Conservation (phyloP, 2,888 invertebrate species). For the Acleris emargana region DNA sequence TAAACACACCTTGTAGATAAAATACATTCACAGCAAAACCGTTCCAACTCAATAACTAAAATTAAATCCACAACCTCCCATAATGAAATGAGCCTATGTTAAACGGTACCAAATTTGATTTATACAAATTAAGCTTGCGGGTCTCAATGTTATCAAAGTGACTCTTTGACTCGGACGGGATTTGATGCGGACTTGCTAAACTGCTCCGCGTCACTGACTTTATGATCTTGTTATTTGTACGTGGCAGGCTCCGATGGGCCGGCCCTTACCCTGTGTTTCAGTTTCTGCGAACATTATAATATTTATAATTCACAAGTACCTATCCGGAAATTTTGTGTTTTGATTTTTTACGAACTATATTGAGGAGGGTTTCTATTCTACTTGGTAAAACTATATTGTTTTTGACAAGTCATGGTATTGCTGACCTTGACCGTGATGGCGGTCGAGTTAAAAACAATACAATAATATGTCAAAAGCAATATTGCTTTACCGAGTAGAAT, state of each 20-base stretch:
- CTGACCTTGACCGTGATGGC: no score
- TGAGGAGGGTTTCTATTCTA: no score
- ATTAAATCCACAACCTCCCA: conserved; percentile 23
- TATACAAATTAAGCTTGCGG: conserved; percentile 69
- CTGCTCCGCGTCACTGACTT: conserved; percentile 66
- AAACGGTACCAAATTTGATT: conserved; percentile 62
- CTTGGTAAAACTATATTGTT: no score
- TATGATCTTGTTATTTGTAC: conserved; percentile 65
- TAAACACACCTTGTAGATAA: background rate
- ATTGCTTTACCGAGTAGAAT: no score
- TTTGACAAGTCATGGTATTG: no score
- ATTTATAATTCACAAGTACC: no score
- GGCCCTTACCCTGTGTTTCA: conserved; percentile 42
- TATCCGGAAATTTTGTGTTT: no score
- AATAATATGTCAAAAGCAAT: no score
- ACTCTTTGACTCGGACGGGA: conserved; percentile 60
- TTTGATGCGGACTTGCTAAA: conserved; percentile 68
- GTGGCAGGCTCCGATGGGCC: conserved; percentile 44
- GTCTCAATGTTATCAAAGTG: conserved; percentile 70
- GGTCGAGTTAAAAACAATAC: no score
- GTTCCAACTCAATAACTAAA: conserved; percentile 23
- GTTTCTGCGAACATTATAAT: background rate
- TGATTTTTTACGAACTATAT: no score
- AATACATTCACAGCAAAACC: background rate
- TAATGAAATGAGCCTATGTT: conserved; percentile 29